Conservation (phyloP, 2,797 vertebrate species). For the Rhinella marina region DNA sequence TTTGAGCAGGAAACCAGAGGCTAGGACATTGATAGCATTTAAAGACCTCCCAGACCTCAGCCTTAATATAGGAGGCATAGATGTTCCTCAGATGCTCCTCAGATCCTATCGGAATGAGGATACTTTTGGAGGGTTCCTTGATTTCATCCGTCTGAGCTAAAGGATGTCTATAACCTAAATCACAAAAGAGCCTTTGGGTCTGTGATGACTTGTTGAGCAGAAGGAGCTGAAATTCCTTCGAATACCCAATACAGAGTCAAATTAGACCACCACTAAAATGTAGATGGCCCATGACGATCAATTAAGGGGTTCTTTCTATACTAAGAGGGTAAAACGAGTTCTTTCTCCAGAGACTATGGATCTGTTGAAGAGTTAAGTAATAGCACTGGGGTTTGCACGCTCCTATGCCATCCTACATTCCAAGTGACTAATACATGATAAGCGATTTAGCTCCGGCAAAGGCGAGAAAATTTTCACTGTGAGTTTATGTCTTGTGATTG, state of each 20-base stretch:
- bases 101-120: not conserved
- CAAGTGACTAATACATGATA: slow-evolving; percentile 33
- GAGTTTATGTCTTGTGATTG: slow-evolving; percentile 39
- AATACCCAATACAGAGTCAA: not conserved
- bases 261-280: not conserved
- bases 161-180: not conserved
- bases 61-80: not conserved
- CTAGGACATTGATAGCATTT: slow-evolving; percentile 21
- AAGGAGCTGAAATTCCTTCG: not conserved
- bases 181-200: not conserved
- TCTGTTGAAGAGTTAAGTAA: not conserved
- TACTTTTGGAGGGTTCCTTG: not conserved
- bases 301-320: not conserved
- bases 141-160: not conserved
- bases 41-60: not conserved
- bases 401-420: slow-evolving; percentile 22
- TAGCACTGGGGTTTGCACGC: not conserved
- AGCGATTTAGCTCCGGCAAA: slow-evolving; percentile 24
- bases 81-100: not conserved
- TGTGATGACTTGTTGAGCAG: slow-evolving; percentile 48
- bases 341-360: not conserved
- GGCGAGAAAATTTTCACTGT: slow-evolving; percentile 44
- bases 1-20: slow-evolving; percentile 11
- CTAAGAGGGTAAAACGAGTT: not conserved
- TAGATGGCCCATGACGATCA: not conserved